Conservation (phyloP, 2,888 invertebrate species). For the Agrilus biguttatus region DNA sequence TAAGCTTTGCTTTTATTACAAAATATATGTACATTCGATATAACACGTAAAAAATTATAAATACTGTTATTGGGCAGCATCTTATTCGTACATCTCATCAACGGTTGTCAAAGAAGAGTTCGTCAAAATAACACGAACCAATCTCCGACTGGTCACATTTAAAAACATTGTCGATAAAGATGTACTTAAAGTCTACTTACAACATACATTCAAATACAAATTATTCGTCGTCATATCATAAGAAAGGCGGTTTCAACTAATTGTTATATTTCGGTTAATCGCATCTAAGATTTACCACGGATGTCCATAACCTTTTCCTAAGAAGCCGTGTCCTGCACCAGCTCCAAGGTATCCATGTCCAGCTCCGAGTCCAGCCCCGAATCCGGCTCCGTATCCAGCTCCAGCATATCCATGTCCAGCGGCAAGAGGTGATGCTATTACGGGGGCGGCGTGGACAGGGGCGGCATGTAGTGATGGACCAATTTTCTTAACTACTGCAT, state of each 20-base stretch:
- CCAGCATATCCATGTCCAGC: conserved; percentile 1
- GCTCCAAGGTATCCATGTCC: conserved; percentile 6
- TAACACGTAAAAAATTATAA: too few relatives aligned
- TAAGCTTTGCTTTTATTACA: too few relatives aligned
- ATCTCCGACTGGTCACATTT: too few relatives aligned
- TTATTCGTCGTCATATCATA: neutral
- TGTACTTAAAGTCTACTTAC: neutral
- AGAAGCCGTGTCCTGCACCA: conserved; percentile 2
- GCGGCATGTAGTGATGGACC: conserved; percentile 15
- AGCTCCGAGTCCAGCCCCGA: conserved; percentile 1
- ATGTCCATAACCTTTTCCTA: conserved; percentile 3
- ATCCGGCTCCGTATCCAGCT: neutral
- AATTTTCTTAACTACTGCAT: conserved; percentile 26
- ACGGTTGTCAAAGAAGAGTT: too few relatives aligned
- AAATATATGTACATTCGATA: too few relatives aligned
- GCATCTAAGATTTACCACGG: too few relatives aligned
- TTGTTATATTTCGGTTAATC: too few relatives aligned
- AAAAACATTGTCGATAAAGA: too few relatives aligned
- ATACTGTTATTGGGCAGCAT: too few relatives aligned
- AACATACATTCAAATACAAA: neutral
- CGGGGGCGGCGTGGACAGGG: conserved; percentile 4
- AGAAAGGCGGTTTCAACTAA: neutral
- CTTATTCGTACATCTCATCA: too few relatives aligned
- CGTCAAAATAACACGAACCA: too few relatives aligned
- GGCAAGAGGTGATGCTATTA: conserved; percentile 2